Conservation (phyloP, 2,113 vertebrate species). For the Thermophis baileyi region DNA sequence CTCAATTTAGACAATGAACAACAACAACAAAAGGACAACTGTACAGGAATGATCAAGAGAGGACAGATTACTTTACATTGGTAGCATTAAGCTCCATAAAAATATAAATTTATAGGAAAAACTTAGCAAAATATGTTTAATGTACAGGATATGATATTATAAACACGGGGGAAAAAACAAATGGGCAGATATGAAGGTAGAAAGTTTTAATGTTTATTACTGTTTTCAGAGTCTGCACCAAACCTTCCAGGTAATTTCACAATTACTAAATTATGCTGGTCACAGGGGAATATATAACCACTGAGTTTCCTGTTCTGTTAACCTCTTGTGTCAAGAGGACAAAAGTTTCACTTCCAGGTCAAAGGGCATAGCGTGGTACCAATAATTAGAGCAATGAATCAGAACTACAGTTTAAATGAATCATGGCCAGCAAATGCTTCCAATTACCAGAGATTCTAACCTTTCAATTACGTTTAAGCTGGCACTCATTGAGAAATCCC, state of each 20-base stretch:
- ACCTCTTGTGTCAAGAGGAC: conserved; percentile 84
- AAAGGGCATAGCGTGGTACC: conserved; percentile 85
- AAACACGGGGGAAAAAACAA: conserved; percentile 64
- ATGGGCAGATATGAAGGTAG: conserved; percentile 42
- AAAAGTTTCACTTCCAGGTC: conserved; percentile 86
- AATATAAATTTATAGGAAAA: neutral
- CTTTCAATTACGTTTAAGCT: conserved; percentile 31
- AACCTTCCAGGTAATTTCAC: conserved; percentile 83
- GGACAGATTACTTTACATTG: neutral
- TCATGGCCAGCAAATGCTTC: conserved; percentile 70
- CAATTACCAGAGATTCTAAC: conserved; percentile 62
- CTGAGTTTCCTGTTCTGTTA: conserved; percentile 89
- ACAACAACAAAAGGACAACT: neutral
- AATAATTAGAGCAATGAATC: conserved; percentile 79
- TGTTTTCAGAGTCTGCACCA: conserved; percentile 84
- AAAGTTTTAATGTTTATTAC: conserved; percentile 72
- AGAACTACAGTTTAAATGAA: conserved; percentile 71
- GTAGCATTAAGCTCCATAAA: neutral
- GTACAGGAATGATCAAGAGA: neutral
- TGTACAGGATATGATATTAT: neutral
- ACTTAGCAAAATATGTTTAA: neutral
- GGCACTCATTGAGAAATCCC: conserved; percentile 22
- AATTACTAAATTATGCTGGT: conserved; percentile 88
- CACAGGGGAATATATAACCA: conserved; percentile 70
- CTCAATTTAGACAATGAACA: neutral